A percentile compares a stretch with the other conserved stretches of the same genome.
phyloP scores from a whole-genome alignment of 2,113 vertebrate species.

The Aegithalos caudatus region DNA sequence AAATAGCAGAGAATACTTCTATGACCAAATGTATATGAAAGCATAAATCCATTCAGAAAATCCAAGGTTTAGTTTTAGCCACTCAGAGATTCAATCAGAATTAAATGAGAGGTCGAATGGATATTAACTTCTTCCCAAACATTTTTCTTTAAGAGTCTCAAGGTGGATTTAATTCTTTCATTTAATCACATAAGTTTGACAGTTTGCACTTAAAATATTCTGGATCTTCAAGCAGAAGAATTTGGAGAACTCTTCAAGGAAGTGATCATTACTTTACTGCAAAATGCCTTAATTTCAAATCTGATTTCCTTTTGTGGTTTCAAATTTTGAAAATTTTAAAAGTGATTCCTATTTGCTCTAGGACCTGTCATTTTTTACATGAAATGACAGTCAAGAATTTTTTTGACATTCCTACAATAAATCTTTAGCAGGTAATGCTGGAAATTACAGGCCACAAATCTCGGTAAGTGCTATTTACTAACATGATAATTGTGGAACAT shows the following conservation, averaged over 20 bases:
- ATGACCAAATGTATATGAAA: background rate
- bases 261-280: background rate
- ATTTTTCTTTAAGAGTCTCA: background rate
- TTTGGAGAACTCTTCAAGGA: background rate
- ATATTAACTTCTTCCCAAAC: background rate
- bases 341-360: background rate
- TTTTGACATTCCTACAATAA: constrained; percentile 9
- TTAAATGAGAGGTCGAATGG: background rate
- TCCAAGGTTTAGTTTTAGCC: background rate
- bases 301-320: background rate
- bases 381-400: background rate
- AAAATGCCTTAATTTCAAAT: background rate
- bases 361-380: background rate
- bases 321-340: background rate
- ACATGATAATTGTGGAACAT: constrained; percentile 70
- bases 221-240: background rate
- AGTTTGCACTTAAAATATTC: background rate
- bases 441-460: constrained; percentile 64
- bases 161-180: background rate
- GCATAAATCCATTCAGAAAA: background rate
- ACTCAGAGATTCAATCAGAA: background rate
- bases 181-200: background rate
- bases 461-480: constrained; percentile 63
- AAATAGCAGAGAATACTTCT: background rate
- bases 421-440: constrained; percentile 47